Evolutionary conservation across 2,888 invertebrate species (phyloP).

Genomic region (Clivina fossor): DNA sequence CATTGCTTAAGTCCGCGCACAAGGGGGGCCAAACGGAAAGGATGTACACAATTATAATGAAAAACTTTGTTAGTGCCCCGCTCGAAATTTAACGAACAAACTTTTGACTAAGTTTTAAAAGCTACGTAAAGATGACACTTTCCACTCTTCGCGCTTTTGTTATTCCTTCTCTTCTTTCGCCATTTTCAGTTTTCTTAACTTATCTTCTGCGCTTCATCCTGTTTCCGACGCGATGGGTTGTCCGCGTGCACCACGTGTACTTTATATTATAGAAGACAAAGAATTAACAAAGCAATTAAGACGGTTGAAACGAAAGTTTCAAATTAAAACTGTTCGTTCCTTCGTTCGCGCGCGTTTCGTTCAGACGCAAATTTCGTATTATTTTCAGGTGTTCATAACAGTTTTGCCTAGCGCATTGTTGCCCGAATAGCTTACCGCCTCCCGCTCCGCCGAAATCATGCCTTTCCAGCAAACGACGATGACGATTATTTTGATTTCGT

Average conservation of each 20-base stretch:
- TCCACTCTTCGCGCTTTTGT: slow-evolving; percentile 24
- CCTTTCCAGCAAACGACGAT: no score
- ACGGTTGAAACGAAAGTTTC: slow-evolving; percentile 31
- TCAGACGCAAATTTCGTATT: slow-evolving; percentile 28
- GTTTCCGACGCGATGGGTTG: background rate
- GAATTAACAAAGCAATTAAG: slow-evolving; percentile 34
- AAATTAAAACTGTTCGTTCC: slow-evolving; percentile 34
- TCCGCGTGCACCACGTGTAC: slow-evolving; percentile 30
- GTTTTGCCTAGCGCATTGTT: slow-evolving; percentile 32
- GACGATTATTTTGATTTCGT: slow-evolving; percentile 31
- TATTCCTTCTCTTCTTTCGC: slow-evolving; percentile 31
- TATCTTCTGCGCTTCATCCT: background rate
- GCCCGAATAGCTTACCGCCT: no score
- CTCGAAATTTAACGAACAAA: slow-evolving; percentile 34
- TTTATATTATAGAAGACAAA: slow-evolving; percentile 33
- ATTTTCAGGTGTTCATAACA: slow-evolving; percentile 34
- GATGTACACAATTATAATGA: slow-evolving; percentile 33
- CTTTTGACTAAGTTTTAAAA: slow-evolving; percentile 33
- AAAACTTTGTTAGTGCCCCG: slow-evolving; percentile 33
- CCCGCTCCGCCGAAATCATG: no score
- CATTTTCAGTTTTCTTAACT: slow-evolving; percentile 20
- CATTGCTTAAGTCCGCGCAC: no score
- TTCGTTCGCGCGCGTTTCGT: no score
- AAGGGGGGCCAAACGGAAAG: background rate
- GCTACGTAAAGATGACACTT: slow-evolving; percentile 35